Conservation (phyloP, 1,140 invertebrate genomes). For the Cherax destructor region DNA sequence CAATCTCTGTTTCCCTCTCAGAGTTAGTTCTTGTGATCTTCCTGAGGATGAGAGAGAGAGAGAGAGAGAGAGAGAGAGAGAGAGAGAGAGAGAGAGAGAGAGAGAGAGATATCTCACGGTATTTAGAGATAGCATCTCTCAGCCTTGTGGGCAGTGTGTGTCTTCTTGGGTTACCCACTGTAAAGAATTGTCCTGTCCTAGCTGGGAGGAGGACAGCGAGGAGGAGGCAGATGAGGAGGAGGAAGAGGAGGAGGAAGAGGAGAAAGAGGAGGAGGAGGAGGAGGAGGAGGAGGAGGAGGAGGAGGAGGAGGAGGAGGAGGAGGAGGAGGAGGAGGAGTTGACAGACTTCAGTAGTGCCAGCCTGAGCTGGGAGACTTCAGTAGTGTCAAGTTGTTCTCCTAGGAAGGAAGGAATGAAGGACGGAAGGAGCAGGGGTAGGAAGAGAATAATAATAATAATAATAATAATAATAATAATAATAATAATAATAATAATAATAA, state of each 20-base stretch:
- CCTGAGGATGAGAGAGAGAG: not conserved
- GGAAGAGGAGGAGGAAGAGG: not conserved
- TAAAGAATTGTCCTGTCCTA: slow-evolving; percentile 27
- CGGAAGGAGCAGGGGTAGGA: not conserved
- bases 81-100: slow-evolving; percentile 20
- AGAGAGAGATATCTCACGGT: slow-evolving; percentile 28
- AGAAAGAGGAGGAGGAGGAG: not conserved
- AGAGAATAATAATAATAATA: not conserved
- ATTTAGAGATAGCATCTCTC: slow-evolving; percentile 7
- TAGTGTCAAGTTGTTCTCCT: not conserved
- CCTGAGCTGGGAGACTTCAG: too few species aligned
- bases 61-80: slow-evolving; percentile 19
- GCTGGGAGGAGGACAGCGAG: not conserved
- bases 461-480: too few species aligned
- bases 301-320: not conserved
- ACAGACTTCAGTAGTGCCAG: not conserved
- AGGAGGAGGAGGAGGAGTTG: not conserved
- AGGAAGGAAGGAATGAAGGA: not conserved
- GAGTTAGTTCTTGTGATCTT: too few species aligned
- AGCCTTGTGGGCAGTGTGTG: slow-evolving; percentile 9
- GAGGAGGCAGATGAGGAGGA: not conserved
- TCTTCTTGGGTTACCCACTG: slow-evolving; percentile 8
- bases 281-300: not conserved
- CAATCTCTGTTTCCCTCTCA: too few species aligned
- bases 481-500: too few species aligned